Conservation (phyloP, 1,140 invertebrate genomes). For the Apolygus lucorum region DNA sequence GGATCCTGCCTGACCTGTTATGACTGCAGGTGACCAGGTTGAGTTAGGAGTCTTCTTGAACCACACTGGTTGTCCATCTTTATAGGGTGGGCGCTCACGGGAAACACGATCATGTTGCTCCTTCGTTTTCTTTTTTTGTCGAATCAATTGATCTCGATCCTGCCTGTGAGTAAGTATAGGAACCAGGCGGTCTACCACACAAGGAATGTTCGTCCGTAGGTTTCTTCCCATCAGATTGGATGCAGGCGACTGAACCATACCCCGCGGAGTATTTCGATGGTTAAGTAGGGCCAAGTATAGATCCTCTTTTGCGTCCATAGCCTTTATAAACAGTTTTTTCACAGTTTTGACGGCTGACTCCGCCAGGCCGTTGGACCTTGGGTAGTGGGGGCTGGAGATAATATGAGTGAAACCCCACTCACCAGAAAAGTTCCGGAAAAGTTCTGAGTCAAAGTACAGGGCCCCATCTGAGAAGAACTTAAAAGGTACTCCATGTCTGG, state of each 20-base stretch:
- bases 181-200: neutral
- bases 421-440: neutral
- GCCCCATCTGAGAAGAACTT: conserved; percentile 15
- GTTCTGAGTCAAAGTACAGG: conserved; percentile 4
- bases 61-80: too few relatives aligned
- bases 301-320: conserved; percentile 21
- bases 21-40: too few relatives aligned
- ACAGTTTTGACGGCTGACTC: conserved; percentile 11
- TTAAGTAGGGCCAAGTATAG: conserved; percentile 17
- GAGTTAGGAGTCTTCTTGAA: too few relatives aligned
- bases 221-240: conserved; percentile 18
- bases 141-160: too few relatives aligned
- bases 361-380: conserved; percentile 19
- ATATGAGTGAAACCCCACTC: conserved; percentile 6
- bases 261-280: conserved; percentile 10
- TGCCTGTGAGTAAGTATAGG: too few relatives aligned
- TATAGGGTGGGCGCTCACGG: too few relatives aligned
- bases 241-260: conserved; percentile 12
- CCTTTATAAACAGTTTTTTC: conserved; percentile 16
- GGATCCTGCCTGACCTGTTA: too few relatives aligned
- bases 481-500: conserved; percentile 17
- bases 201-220: conserved; percentile 20
- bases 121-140: too few relatives aligned
- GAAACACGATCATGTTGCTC: too few relatives aligned
- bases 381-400: neutral